Base-by-base conservation (phyloP, 1,140 invertebrate genomes). In the Drosophila mauritiana region DNA sequence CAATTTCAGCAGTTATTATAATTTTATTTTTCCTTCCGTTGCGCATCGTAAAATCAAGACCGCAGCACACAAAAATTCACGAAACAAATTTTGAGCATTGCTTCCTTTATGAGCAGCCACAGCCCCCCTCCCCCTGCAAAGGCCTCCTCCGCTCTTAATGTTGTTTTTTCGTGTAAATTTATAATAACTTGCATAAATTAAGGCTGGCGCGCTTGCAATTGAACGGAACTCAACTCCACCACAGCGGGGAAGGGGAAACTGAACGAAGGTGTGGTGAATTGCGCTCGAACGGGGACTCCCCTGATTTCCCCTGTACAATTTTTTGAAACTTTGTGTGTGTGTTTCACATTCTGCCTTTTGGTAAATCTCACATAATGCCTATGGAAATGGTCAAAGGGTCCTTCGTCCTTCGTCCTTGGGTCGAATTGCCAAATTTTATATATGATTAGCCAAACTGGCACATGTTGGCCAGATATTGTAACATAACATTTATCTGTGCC, bases 131-230 rank as follows among this genome's bases (percentile, higher is more conserved):
- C 8, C 40, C 12, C 12, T 22, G 34, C 55, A 37, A 67, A 46
- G 10, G 59, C 49, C 27, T 36, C 54, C 25, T 7, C 31, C 31
- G 7, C 31, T 10, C 55, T 61, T 80, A 89, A 89, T 89, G 84
- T 84, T 89, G 69, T 73, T 89, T 84, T 88, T 84, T 84, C 84
- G 80, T 89, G 84, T 89, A 78, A 89, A 89, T 89, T 89, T 78
- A 78, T 89, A 89, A 89, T 89, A 89, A 89, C 84, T 78, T 84
- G 84, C 84, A 89, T 89, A 89, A 83, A 89, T 89, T 89, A 83
- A 89, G 80, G 62, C 73, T 79, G 49, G 37, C 68, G 77, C 70
- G 80, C 45, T 45, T 75, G 58, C 64, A 78, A 49, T 57, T 65
- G 46, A 52, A 57, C 25, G 20, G 37, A 65, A 58, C 20, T 52